phyloP scores from a whole-genome alignment of 2,888 invertebrate species.

The Glaucopsyche alexis region DNA sequence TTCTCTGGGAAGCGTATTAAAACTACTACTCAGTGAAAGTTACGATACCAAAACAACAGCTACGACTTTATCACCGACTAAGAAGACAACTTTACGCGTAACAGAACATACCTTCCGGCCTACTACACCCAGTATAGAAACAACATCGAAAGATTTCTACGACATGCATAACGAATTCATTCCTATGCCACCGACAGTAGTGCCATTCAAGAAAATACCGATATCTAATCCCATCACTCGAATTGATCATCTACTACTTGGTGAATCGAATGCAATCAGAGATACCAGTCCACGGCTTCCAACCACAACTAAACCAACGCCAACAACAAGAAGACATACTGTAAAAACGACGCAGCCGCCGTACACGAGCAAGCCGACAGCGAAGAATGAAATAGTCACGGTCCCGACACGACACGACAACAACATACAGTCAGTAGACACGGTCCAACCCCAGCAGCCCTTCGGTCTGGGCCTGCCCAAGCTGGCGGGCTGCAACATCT shows the following conservation, averaged over 20 bases:
- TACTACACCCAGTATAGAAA: slow-evolving; percentile 35
- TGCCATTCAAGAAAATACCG: slow-evolving; percentile 18
- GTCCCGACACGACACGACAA: slow-evolving; percentile 30
- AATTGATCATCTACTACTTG: slow-evolving; percentile 69
- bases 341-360: slow-evolving; percentile 41
- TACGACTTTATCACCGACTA: slow-evolving; percentile 35
- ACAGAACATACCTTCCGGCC: slow-evolving; percentile 22
- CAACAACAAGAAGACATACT: slow-evolving; percentile 39
- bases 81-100: slow-evolving; percentile 31
- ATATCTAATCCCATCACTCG: slow-evolving; percentile 51
- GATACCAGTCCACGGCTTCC: slow-evolving; percentile 51
- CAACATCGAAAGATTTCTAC: slow-evolving; percentile 39
- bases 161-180: slow-evolving; percentile 49
- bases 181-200: slow-evolving; percentile 51
- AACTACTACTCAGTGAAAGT: slow-evolving; percentile 79
- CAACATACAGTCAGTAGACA: background rate
- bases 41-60: slow-evolving; percentile 61
- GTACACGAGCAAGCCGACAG: slow-evolving; percentile 39
- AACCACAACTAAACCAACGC: slow-evolving; percentile 40
- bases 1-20: slow-evolving; percentile 81
- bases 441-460: background rate
- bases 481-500: slow-evolving; percentile 93
- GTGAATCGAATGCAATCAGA: slow-evolving; percentile 67
- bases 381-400: slow-evolving; percentile 45
- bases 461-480: slow-evolving; percentile 82